phyloP scores from a whole-genome alignment of 2,797 vertebrate genomes.

The Etheostoma perlongum region DNA sequence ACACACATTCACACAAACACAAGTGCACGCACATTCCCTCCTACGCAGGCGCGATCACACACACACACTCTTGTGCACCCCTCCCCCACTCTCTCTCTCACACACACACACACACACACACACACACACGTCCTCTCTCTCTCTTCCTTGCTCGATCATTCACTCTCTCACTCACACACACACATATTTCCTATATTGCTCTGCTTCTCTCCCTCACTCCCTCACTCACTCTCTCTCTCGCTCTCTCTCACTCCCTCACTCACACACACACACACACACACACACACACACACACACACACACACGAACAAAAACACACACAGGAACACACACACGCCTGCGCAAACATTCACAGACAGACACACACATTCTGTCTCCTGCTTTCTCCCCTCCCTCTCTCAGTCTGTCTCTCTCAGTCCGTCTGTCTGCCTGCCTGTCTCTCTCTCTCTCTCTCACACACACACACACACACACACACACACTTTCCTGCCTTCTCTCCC shows the following conservation, averaged over 20 bases:
- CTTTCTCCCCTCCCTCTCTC: conserved; percentile 64
- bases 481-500: conserved; percentile 69
- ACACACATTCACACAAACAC: conserved; percentile 29
- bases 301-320: conserved; percentile 16
- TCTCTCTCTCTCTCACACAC: conserved; percentile 33
- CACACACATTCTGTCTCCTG: conserved; percentile 65
- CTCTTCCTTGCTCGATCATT: conserved; percentile 36
- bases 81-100: conserved; percentile 65
- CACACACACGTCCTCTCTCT: conserved; percentile 58
- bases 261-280: conserved; percentile 30
- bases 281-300: conserved; percentile 27
- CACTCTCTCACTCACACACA: conserved; percentile 44
- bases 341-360: conserved; percentile 38
- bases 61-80: conserved; percentile 65
- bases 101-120: conserved; percentile 53
- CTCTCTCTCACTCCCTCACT: conserved; percentile 14
- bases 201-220: conserved; percentile 51
- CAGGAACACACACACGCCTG: conserved; percentile 30
- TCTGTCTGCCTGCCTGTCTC: conserved; percentile 16
- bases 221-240: conserved; percentile 8
- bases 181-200: conserved; percentile 56
- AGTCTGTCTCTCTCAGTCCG: conserved; percentile 48
- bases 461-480: conserved; percentile 40
- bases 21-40: conserved; percentile 65
- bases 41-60: conserved; percentile 61